Base-by-base conservation (phyloP, 1,140 invertebrate species). In the Pogonomyrmex barbatus region DNA sequence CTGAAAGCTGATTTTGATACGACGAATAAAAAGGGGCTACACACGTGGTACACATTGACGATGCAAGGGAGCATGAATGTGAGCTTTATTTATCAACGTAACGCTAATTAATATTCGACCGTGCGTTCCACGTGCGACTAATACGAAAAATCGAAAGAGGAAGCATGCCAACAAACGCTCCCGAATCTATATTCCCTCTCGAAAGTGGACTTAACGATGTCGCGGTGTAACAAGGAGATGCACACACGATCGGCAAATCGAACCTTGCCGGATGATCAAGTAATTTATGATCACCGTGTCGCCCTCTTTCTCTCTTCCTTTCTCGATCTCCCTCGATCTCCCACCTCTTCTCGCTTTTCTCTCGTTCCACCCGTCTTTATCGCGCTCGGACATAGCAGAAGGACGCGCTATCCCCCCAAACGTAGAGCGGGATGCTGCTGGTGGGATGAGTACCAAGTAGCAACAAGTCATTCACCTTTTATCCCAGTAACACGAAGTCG, bases 401-500 rank as follows among this genome's bases (percentile, higher is more conserved):
- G 90, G 88, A 89, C 85, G 86, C 83, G 83, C 90, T 85, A 91
- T 87, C 90, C 85, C 88, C 89, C 85, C 88, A 88, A 91, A 86
- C 83, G 85, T 63, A 54, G 81, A 87, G 85, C 90, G 87, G 82
- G 87, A 88, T 90, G 90, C 90, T 90, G 90, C 71, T 78, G 89
- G 90, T 87, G 87, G 86, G 88, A 88, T 88, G 87, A 88, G 86
- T 88, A 78, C 63, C 83, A 89, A 83, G 88, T 85, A 91, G 85
- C 89, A 87, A 70, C 87, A 87, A 92, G 94, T 94, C 94, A 92
- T 95, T 95, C 94, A 95, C 94, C 94, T 95, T 95, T 95, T 95
- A 95, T 95, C 94, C 94, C 93, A 95, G 94, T 95, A 95, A 95
- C 94, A 95, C 93, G 92, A 94, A 94, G 93, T 94, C 92, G 91